Evolutionary conservation across 2,888 invertebrate genomes (phyloP).

Genomic region (Peribatodes rhomboidaria): DNA sequence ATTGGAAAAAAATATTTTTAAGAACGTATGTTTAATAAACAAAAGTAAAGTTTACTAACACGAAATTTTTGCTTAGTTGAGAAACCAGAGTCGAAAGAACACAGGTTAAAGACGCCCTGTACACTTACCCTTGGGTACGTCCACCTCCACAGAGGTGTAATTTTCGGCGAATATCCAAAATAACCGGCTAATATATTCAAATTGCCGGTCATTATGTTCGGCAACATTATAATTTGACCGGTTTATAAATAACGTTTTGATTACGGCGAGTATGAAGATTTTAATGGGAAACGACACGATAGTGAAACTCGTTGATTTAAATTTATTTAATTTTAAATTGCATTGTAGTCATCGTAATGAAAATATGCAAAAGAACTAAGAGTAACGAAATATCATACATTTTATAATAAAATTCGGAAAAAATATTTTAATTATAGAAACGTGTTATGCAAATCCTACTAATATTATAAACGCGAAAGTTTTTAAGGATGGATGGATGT

Average conservation of each 20-base stretch:
- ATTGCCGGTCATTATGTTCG: conserved; percentile 55
- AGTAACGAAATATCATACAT: too few relatives aligned
- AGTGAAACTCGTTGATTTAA: conserved; percentile 2
- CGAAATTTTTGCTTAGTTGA: not conserved
- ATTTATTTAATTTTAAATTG: not conserved
- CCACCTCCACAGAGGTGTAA: conserved; percentile 40
- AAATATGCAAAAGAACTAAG: not conserved
- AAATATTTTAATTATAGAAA: too few relatives aligned
- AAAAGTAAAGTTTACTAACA: too few relatives aligned
- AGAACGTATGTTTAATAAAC: too few relatives aligned
- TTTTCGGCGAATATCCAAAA: conserved; percentile 54
- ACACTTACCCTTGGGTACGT: not conserved
- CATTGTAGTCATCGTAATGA: not conserved
- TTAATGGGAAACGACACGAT: conserved; percentile 47
- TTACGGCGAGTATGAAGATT: conserved; percentile 42
- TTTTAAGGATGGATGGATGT: too few relatives aligned
- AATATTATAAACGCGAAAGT: too few relatives aligned
- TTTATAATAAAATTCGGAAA: too few relatives aligned
- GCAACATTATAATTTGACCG: conserved; percentile 53
- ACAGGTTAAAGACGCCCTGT: not conserved
- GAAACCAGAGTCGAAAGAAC: too few relatives aligned
- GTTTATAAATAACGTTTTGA: conserved; percentile 53
- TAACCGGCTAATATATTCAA: conserved; percentile 58
- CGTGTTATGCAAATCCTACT: too few relatives aligned
- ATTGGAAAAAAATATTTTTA: too few relatives aligned